Evolutionary conservation across 2,113 vertebrate genomes (phyloP), one percentile per base, ranked within the genome.

Genomic region (Aspidoscelis tigris): DNA sequence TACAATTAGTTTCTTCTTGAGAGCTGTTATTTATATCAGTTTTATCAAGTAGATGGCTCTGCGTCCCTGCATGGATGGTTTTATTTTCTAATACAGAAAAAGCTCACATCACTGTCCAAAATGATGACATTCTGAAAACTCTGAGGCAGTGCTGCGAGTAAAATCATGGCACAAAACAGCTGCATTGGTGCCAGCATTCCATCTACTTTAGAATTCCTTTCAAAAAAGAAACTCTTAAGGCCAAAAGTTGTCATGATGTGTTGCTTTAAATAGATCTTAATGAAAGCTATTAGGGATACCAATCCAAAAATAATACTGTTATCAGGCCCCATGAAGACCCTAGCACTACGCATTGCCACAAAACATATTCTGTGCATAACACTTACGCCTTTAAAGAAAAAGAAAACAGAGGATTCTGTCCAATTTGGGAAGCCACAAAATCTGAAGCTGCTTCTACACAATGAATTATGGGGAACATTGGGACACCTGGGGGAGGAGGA

Each of bases 221-320:
- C 90, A 91, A 94, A 93, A 50, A 81, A 61, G 7, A 3, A 88
- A 86, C 80, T 80, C 83, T 64, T 81, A 80, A 90, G 8, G 24
- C 76, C 85, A 86, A 92, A 75, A 90, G 90, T 88, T 88, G 84
- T 71, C 84, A 91, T 61, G 76, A 69, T 83, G 78, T 65, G 26
- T 24, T 89, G 78, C 86, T 91, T 93, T 86, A 88, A 91, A 93
- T 88, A 94, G 89, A 83, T 87, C 84, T 82, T 85, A 81, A n/a
- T 80, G 89, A 91, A 93, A 91, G 69, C 26, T 88, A 87, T 85
- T 64, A 93, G 87, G 72, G 89, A 90, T 87, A 92, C 71, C 78
- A 88, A 85, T 82, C 88, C 82, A 90, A 90, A 94, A 93, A 93
- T 91, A 93, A 87, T 71, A 90, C 7, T 66, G 41, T 88, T 33